Percentiles rank a stretch among this genome's conserved stretches.
Evolutionary conservation across 2,888 invertebrate species (phyloP).

Genomic region (Pycnomerus fuliginosus): DNA sequence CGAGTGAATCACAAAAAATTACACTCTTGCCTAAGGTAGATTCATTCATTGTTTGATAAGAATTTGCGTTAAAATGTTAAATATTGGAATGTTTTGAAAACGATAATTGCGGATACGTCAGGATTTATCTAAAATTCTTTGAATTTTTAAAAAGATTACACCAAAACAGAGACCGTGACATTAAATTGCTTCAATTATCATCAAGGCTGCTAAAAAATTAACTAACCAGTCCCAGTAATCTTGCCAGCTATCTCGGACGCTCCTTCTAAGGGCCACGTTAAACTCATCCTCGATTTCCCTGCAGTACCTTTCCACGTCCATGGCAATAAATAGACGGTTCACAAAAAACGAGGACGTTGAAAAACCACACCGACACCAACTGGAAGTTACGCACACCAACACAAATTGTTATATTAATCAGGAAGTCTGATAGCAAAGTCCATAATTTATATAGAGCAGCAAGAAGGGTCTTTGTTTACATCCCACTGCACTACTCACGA

Average conservation of each 20-base stretch:
- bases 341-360: constrained; percentile 14
- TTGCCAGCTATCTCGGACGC: constrained; percentile 39
- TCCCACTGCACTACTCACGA: constrained; percentile 12
- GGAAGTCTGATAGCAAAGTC: constrained; percentile 37
- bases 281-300: constrained; percentile 46
- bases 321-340: too few relatives aligned
- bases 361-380: constrained; percentile 11
- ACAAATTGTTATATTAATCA: constrained; percentile 34
- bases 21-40: too few relatives aligned
- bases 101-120: too few relatives aligned
- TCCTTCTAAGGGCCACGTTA: constrained; percentile 40
- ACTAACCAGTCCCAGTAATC: constrained; percentile 51
- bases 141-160: too few relatives aligned
- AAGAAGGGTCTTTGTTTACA: constrained; percentile 17
- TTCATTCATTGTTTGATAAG: too few relatives aligned
- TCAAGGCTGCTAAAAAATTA: too few relatives aligned
- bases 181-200: too few relatives aligned
- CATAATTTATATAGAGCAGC: constrained; percentile 36
- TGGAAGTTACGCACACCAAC: constrained; percentile 31
- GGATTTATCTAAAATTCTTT: too few relatives aligned
- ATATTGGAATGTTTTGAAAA: too few relatives aligned
- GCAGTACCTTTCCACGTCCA: constrained; percentile 42
- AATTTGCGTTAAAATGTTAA: too few relatives aligned
- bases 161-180: too few relatives aligned
- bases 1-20: too few relatives aligned